These are phyloP conservation scores for Lordiphosa mommai DNA, from an alignment of 1,140 invertebrate species.

Conservation along the genomic window DNA sequence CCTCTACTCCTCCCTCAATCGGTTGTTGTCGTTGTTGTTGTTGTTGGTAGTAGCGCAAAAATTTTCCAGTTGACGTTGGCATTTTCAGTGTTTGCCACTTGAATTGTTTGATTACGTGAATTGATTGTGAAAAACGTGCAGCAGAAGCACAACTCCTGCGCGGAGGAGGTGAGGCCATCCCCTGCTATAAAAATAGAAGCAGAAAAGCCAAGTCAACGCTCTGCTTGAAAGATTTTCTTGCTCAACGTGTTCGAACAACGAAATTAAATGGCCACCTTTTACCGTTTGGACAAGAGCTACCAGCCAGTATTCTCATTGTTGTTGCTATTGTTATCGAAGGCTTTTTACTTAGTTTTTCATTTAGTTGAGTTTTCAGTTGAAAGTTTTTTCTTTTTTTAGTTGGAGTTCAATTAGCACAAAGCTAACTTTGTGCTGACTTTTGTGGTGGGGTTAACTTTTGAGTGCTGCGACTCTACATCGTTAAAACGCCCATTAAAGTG, in stretches of 20 bases:
- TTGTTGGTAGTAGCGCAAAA: slow-evolving; percentile 56
- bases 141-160: slow-evolving; percentile 44
- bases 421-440: slow-evolving; percentile 24
- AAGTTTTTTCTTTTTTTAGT: slow-evolving; percentile 30
- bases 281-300: slow-evolving; percentile 21
- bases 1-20: background rate
- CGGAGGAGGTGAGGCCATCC: slow-evolving; percentile 19
- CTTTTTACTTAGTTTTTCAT: slow-evolving; percentile 67
- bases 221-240: slow-evolving; percentile 17
- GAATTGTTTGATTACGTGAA: slow-evolving; percentile 79
- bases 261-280: slow-evolving; percentile 63
- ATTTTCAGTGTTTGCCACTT: slow-evolving; percentile 78
- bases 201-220: slow-evolving; percentile 35
- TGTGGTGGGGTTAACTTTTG: slow-evolving; percentile 40
- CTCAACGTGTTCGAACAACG: slow-evolving; percentile 54
- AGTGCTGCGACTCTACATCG: slow-evolving; percentile 62
- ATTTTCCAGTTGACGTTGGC: slow-evolving; percentile 78
- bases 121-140: slow-evolving; percentile 78
- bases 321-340: slow-evolving; percentile 44
- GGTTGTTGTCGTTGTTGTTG: slow-evolving; percentile 24
- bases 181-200: slow-evolving; percentile 2
- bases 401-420: slow-evolving; percentile 66
- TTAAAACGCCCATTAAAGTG: slow-evolving; percentile 60
- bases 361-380: slow-evolving; percentile 33
- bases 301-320: background rate